Evolutionary conservation across 1,140 invertebrate species (phyloP), one percentile per base, ranked within the genome.

Genomic region (Contarinia nasturtii): DNA sequence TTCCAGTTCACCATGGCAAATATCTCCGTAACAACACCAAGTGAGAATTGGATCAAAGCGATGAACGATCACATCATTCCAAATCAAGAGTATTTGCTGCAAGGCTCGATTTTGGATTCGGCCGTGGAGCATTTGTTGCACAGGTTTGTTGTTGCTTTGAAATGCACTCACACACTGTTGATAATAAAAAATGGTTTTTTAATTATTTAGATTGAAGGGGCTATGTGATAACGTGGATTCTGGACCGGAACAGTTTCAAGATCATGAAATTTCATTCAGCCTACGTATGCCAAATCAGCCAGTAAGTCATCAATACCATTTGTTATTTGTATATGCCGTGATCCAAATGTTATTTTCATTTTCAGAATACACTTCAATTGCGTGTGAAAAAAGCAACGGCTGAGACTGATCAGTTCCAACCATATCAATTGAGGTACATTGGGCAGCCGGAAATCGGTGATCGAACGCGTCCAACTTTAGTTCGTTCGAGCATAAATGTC

Each of bases 211-310:
- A 46, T 69, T 97, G 12, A 72, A 89, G 53, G 91, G 92, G 2
- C 70, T 95, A 0, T 95, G 91, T 66, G 92, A 96, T 54, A 93
- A 94, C 71, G 83, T 89, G 7, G 90, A 95, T 59, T 77, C 79
- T 48, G 83, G 82, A 7, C 82, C 86, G 8, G 90, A 95, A 68
- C 79, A 78, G 1, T 97, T 95, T 61, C 76, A 89, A 59, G 90
- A 95, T 67, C 82, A 91, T 55, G 85, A 88, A 69, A 77, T 86
- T 54, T 86, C 82, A 60, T 85, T 86, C 55, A 84, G 76, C 49
- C 73, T 87, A 36, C 67, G 82, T 48, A 75, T 75, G 45, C 69
- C 70, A 17, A 73, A 66, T 52, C 65, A 70, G 56, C 66, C 60
- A 61, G 67, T 65, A 58, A 44, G 33, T 46, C 51, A 14, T 54